phyloP scores from a whole-genome alignment of 2,888 invertebrate species.

The Ecliptopera silaceata region DNA sequence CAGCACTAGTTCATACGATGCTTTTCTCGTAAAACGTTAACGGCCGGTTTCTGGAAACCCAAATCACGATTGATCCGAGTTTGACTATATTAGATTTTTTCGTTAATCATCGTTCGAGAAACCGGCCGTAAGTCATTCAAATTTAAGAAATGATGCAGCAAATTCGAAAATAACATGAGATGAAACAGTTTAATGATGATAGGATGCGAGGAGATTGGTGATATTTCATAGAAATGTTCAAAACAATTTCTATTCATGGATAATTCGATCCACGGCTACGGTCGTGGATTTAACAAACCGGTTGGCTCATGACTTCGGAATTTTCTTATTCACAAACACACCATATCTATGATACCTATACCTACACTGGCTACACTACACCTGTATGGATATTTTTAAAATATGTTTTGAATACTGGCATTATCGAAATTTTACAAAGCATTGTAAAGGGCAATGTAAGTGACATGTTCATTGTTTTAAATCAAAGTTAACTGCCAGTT shows the following conservation, averaged over 20 bases:
- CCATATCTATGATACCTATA: not conserved
- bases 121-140: too few relatives aligned
- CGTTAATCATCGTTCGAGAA: too few relatives aligned
- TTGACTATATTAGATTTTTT: too few relatives aligned
- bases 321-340: slow-evolving; percentile 14
- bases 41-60: too few relatives aligned
- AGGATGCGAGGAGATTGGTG: slow-evolving; percentile 1
- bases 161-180: not conserved
- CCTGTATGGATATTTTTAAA: too few relatives aligned
- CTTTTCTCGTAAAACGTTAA: too few relatives aligned
- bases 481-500: not conserved
- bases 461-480: too few relatives aligned
- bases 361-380: not conserved
- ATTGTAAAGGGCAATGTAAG: too few relatives aligned
- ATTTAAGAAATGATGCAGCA: not conserved
- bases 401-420: too few relatives aligned
- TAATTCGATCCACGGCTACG: slow-evolving; percentile 23
- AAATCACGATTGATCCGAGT: too few relatives aligned
- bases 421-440: too few relatives aligned
- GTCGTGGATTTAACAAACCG: slow-evolving; percentile 19
- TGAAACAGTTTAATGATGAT: slow-evolving; percentile 1
- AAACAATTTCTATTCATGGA: slow-evolving; percentile 21
- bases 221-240: slow-evolving; percentile 8
- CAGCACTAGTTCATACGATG: too few relatives aligned
- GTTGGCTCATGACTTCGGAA: slow-evolving; percentile 27